Conservation (phyloP, 2,797 vertebrate species). For the Acomys russatus region DNA sequence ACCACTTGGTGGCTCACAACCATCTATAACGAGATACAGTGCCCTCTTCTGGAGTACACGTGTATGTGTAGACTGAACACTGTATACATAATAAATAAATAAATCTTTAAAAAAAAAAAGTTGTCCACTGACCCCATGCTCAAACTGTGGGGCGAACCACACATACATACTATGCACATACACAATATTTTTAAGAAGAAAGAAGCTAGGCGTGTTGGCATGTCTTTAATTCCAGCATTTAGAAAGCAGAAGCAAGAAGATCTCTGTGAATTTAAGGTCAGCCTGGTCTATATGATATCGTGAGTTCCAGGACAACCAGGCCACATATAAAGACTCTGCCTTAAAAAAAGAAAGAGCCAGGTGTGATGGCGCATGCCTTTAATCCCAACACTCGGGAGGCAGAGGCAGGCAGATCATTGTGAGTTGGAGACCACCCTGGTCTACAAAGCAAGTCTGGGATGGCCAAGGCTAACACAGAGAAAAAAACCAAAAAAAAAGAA, state of each 20-base stretch:
- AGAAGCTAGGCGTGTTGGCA: neutral
- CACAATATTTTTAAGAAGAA: neutral
- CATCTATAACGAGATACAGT: too few relatives aligned
- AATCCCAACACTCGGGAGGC: too few relatives aligned
- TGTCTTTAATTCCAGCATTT: neutral
- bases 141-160: neutral
- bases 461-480: too few relatives aligned
- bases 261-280: neutral
- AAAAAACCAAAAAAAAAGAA: neutral
- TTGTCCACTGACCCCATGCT: neutral
- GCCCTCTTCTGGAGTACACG: too few relatives aligned
- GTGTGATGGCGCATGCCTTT: too few relatives aligned
- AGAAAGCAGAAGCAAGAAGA: neutral
- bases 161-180: neutral
- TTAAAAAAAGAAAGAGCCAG: neutral
- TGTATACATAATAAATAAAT: too few relatives aligned
- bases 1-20: too few relatives aligned
- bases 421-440: too few relatives aligned
- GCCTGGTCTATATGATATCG: neutral
- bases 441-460: too few relatives aligned
- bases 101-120: neutral
- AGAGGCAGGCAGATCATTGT: too few relatives aligned
- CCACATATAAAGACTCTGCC: neutral
- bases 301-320: neutral
- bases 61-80: too few relatives aligned